phyloP scores from a whole-genome alignment of 1,140 invertebrate species.

The Chironomus striatipennis region DNA sequence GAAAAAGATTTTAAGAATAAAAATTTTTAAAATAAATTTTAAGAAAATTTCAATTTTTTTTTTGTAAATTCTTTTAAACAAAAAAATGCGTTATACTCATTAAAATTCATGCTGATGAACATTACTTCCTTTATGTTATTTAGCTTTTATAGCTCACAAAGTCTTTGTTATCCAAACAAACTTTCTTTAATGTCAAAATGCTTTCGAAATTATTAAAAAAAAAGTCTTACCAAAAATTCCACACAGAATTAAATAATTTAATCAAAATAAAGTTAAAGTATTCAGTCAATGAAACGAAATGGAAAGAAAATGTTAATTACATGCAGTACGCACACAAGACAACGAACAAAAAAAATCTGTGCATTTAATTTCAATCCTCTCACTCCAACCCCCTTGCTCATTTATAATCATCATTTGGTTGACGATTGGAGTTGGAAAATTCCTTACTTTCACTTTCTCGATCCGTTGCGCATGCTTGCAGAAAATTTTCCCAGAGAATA shows the following conservation, averaged over 20 bases:
- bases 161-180: background rate
- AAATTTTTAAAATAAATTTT: too few species aligned
- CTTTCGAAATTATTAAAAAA: background rate
- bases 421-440: constrained; percentile 3
- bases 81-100: too few species aligned
- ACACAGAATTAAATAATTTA: background rate
- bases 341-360: background rate
- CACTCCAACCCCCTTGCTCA: background rate
- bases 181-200: background rate
- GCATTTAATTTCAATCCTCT: background rate
- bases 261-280: background rate
- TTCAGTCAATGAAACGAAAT: background rate
- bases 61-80: too few species aligned
- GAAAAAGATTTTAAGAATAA: too few species aligned
- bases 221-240: background rate
- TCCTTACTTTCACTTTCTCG: background rate
- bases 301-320: background rate
- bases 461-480: constrained; percentile 10
- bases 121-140: too few species aligned
- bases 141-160: background rate
- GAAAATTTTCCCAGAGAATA: background rate
- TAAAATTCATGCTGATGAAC: too few species aligned
- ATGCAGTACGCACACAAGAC: background rate
- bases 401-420: background rate
- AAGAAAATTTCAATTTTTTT: too few species aligned